Evolutionary conservation across 1,140 invertebrate genomes (phyloP), one percentile per base, ranked within the genome.

Genomic region (Zaprionus africanus): DNA sequence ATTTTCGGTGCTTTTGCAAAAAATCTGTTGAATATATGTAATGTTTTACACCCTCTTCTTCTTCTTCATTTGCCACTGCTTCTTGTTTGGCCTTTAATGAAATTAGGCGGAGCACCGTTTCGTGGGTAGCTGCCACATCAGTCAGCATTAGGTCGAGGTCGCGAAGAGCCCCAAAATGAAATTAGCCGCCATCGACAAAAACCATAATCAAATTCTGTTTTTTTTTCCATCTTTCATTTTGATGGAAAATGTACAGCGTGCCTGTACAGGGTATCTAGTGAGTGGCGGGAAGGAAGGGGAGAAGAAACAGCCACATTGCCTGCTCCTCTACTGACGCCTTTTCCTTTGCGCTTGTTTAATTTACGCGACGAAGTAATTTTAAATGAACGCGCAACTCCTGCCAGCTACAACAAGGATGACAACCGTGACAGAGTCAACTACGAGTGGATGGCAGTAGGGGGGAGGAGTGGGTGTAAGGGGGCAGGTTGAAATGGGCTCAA

Each of bases 161-260:
- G 72, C 61, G 76, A 46, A 7, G 41, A 17, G 2, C n/a, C 41
- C 41, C 67, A 22, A 84, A 87, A 87, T 88, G 70, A 88, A 87
- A 87, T 87, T 87, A 88, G 81, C 85, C 74, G 81, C 78, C 81
- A 73, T 87, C 78, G 80, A 84, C 81, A 73, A 88, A 87, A 87
- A 88, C 84, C 84, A 88, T 88, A 87, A 87, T 87, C 84, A 87
- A 87, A 51, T 51, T 51, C 7, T 19, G 46, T 24, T 12, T 51
- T 51, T 49, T 24, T 51, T 51, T 13, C 4, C 46, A 11, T 49
- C n/a, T 22, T 17, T 49, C 17, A 49, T 51, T 24, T 51, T 12
- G 41, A 46, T 46, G 46, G 46, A 51, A 51, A 51, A 24, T 51
- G 12, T 51, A 22, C 22, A 11, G 46, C 46, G 7, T 58, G 68